phyloP scores from a whole-genome alignment of 92 coral and sea anemone species.

The Bergia sp. region DNA sequence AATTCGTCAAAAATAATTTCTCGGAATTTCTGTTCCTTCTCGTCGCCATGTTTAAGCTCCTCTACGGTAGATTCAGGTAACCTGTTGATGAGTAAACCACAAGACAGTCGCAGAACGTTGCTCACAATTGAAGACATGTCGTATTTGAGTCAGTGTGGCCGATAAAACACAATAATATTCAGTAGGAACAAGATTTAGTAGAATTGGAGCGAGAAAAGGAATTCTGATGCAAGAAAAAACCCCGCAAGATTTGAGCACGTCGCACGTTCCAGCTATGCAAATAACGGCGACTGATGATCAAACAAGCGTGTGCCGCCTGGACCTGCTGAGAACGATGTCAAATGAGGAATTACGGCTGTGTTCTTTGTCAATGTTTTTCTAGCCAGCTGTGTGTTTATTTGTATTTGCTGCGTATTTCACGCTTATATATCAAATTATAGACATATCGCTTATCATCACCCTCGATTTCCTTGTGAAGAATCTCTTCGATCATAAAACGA shows the following conservation, averaged over 20 bases:
- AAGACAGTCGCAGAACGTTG: constrained; percentile 21
- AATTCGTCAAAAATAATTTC: constrained; percentile 37
- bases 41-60: constrained; percentile 41
- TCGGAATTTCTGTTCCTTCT: constrained; percentile 34
- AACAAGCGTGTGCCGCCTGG: constrained; percentile 1
- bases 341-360: constrained; percentile 16
- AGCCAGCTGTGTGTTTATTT: constrained; percentile 22
- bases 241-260: background rate
- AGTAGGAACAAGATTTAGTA: background rate
- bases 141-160: background rate
- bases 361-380: constrained; percentile 33
- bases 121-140: constrained; percentile 42
- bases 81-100: constrained; percentile 34
- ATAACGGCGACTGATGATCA: constrained; percentile 8
- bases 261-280: constrained; percentile 32
- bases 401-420: background rate
- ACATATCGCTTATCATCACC: background rate
- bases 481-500: no score
- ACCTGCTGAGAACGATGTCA: constrained; percentile 32
- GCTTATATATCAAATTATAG: background rate
- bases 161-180: background rate
- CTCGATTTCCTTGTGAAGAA: no score
- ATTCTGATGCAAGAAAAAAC: background rate
- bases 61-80: constrained; percentile 32
- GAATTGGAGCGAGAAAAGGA: background rate